Percentiles rank a stretch among this genome's conserved stretches.
Conservation (phyloP, 2,113 vertebrate genomes). For the Muscicapa adusta region DNA sequence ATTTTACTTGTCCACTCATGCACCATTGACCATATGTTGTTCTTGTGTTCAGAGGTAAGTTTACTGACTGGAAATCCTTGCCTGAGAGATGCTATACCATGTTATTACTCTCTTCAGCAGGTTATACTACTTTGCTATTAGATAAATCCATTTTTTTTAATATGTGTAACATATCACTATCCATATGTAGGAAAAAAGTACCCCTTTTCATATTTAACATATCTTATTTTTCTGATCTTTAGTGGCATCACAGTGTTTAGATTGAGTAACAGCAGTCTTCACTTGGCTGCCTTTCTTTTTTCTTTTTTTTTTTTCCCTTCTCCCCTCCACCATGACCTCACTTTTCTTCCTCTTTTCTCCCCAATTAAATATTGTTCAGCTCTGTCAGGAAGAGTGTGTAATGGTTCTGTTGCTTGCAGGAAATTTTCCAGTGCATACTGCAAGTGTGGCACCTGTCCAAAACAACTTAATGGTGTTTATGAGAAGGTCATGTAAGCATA, state of each 20-base stretch:
- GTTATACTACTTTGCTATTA: not conserved
- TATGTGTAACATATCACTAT: not conserved
- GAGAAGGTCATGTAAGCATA: slow-evolving; percentile 50
- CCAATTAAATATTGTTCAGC: slow-evolving; percentile 7
- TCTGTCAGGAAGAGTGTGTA: slow-evolving; percentile 43
- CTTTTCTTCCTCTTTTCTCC: slow-evolving; percentile 34
- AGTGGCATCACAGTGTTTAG: not conserved
- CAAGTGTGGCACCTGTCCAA: not conserved
- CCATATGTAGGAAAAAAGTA: not conserved
- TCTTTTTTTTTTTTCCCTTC: not conserved
- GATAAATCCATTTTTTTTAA: not conserved
- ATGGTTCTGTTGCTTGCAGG: slow-evolving; percentile 38
- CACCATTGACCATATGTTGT: not conserved
- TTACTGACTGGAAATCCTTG: not conserved
- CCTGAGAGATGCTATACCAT: not conserved
- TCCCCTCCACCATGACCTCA: not conserved
- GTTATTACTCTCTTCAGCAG: not conserved
- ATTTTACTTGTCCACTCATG: not conserved
- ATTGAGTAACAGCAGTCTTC: not conserved
- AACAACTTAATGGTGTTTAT: slow-evolving; percentile 55
- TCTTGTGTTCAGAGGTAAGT: not conserved
- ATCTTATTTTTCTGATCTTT: not conserved
- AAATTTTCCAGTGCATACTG: slow-evolving; percentile 22
- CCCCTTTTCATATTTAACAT: not conserved
- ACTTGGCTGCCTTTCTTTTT: not conserved